Percentiles rank a stretch among this genome's conserved stretches.
Conservation (phyloP, 2,113 vertebrate genomes). For the Dasyurus viverrinus region DNA sequence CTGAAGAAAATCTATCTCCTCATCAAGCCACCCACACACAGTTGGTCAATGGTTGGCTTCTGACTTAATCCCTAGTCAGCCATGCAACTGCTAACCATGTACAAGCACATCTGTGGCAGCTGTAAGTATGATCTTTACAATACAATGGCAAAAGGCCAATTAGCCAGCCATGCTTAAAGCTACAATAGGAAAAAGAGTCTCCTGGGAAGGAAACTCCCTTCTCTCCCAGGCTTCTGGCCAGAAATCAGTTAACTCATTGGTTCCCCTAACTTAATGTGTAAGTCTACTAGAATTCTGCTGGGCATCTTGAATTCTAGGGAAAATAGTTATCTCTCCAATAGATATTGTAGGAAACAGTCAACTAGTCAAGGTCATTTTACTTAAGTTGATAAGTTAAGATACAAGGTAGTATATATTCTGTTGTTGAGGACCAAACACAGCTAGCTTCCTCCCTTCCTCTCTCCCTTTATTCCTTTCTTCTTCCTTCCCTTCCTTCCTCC, state of each 20-base stretch:
- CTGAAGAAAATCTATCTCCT: background rate
- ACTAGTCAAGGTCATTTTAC: background rate
- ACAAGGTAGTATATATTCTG: background rate
- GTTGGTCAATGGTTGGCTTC: background rate
- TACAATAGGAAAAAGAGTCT: conserved; percentile 50
- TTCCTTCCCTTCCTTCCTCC: too few relatives aligned
- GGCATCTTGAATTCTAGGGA: background rate
- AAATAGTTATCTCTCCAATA: background rate
- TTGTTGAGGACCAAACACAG: background rate
- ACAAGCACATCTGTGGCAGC: conserved; percentile 59
- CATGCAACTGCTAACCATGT: conserved; percentile 54
- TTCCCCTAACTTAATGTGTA: background rate
- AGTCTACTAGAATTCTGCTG: background rate
- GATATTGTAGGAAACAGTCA: background rate
- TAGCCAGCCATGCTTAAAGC: conserved; percentile 61
- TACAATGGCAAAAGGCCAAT: conserved; percentile 12
- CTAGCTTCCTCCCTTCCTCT: too few relatives aligned
- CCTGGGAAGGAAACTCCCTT: conserved; percentile 61
- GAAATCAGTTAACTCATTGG: background rate
- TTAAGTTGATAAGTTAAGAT: background rate
- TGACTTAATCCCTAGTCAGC: background rate
- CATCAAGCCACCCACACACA: background rate
- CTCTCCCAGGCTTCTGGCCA: background rate
- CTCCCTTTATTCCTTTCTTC: too few relatives aligned
- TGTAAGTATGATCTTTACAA: background rate